Percentiles rank a stretch among this genome's conserved stretches.
Evolutionary conservation across 2,797 vertebrate species (phyloP).

Genomic region (Hippoglossus hippoglossus): DNA sequence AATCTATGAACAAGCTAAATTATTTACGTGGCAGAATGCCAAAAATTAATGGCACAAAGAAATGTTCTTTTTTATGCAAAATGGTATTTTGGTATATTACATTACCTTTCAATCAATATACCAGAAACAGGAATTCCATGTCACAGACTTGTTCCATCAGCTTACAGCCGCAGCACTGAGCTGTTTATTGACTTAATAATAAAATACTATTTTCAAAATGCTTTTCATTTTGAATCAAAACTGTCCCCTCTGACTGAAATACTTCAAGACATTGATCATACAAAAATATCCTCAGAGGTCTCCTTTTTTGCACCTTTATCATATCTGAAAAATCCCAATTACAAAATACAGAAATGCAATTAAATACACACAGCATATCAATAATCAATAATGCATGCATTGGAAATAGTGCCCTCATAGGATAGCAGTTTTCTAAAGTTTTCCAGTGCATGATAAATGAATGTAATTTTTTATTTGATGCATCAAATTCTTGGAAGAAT

Average conservation of each 20-base stretch:
- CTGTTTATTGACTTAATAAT: conserved; percentile 23
- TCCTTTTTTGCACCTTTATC: conserved; percentile 40
- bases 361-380: conserved; percentile 69
- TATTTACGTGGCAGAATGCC: neutral
- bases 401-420: conserved; percentile 34
- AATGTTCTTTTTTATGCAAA: neutral
- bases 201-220: conserved; percentile 45
- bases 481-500: conserved; percentile 62
- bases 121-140: neutral
- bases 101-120: neutral
- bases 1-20: conserved; percentile 48
- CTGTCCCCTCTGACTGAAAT: conserved; percentile 6
- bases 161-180: conserved; percentile 16
- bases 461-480: conserved; percentile 2
- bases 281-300: conserved; percentile 70
- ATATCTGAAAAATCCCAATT: conserved; percentile 71
- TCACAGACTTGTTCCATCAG: conserved; percentile 29
- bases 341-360: conserved; percentile 70
- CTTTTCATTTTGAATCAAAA: conserved; percentile 27
- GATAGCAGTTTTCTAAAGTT: conserved; percentile 33
- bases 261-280: conserved; percentile 45
- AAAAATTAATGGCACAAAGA: conserved; percentile 16
- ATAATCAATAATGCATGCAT: conserved; percentile 67
- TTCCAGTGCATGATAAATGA: conserved; percentile 63
- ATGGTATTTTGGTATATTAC: neutral